Percentiles rank a stretch among this genome's conserved stretches.
phyloP scores from a whole-genome alignment of 2,888 invertebrate species.

The Rhopalosiphum nymphaeae region DNA sequence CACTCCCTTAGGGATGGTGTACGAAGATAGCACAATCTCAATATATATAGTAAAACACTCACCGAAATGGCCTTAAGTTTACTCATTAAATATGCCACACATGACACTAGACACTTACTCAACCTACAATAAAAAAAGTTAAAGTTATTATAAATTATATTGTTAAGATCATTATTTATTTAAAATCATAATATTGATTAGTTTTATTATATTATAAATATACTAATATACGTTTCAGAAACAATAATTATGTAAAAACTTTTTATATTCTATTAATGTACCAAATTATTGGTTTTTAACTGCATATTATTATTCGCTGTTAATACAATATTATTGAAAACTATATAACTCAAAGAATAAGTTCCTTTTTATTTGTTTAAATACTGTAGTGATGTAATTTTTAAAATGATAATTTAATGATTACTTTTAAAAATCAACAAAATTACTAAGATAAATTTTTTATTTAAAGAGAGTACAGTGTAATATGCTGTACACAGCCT shows the following conservation, averaged over 20 bases:
- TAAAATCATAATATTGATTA: background rate
- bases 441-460: background rate
- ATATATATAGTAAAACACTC: background rate
- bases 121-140: background rate
- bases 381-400: background rate
- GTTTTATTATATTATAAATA: background rate
- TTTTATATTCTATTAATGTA: background rate
- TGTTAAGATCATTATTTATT: background rate
- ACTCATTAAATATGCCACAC: background rate
- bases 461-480: background rate
- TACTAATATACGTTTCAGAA: background rate
- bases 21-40: background rate
- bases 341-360: background rate
- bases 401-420: background rate
- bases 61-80: background rate
- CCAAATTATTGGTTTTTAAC: background rate
- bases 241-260: background rate
- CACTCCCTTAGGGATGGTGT: background rate
- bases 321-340: background rate
- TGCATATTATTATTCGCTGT: background rate
- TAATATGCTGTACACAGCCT: too few species aligned
- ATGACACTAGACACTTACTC: background rate
- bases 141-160: background rate
- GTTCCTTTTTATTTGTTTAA: background rate
- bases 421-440: background rate